These are phyloP conservation scores for Meiosimyza platycephala DNA, from an alignment of 2,888 invertebrate species.

Conservation along the genomic window DNA sequence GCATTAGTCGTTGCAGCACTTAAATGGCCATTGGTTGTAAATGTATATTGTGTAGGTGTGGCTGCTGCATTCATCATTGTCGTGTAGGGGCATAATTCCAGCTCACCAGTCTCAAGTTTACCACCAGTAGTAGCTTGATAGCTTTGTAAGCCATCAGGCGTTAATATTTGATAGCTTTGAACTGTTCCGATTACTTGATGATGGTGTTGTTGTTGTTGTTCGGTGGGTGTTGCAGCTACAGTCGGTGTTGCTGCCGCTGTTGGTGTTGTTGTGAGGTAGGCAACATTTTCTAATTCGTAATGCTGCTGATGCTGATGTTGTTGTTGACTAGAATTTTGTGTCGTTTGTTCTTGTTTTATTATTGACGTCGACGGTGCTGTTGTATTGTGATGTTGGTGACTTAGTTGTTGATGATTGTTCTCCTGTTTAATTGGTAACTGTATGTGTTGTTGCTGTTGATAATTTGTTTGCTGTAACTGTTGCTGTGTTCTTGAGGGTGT, in stretches of 20 bases:
- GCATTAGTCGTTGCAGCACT: conserved; percentile 42
- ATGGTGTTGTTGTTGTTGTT: conserved; percentile 50
- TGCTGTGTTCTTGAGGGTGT: conserved; percentile 47
- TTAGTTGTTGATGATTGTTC: conserved; percentile 38
- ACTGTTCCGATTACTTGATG: conserved; percentile 61
- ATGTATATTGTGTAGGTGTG: conserved; percentile 59
- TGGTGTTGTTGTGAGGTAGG: conserved; percentile 59
- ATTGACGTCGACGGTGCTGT: background rate
- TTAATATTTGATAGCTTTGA: conserved; percentile 64
- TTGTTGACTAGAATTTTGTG: conserved; percentile 18
- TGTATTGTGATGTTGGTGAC: conserved; percentile 41
- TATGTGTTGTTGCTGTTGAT: conserved; percentile 38
- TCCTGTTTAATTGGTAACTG: conserved; percentile 39
- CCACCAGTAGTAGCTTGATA: conserved; percentile 56
- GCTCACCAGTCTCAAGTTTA: conserved; percentile 51
- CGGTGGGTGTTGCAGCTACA: conserved; percentile 45
- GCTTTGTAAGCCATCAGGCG: conserved; percentile 63
- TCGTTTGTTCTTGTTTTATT: conserved; percentile 10
- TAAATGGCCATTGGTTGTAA: conserved; percentile 57
- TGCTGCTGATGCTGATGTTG: conserved; percentile 51
- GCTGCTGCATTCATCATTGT: conserved; percentile 46
- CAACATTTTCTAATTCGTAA: conserved; percentile 63
- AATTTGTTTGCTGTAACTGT: conserved; percentile 47
- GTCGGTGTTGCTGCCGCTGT: conserved; percentile 54
- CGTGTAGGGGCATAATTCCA: conserved; percentile 63